A percentile compares a stretch with the other conserved stretches of the same genome.
phyloP scores from a whole-genome alignment of 2,797 vertebrate species.

The Oreonectes daqikongensis region DNA sequence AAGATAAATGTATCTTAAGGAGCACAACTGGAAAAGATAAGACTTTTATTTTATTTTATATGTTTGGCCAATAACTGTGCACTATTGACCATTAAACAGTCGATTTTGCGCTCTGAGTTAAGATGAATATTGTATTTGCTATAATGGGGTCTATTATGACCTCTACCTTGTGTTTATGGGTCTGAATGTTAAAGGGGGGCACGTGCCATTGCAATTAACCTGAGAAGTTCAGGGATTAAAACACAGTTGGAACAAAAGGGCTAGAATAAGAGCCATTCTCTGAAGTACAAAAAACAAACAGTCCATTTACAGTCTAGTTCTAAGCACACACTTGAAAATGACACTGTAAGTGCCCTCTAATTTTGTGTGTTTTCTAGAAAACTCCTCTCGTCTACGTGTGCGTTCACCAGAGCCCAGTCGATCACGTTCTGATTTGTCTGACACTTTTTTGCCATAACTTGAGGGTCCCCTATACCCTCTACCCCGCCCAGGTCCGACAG shows the following conservation, averaged over 20 bases:
- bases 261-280: neutral
- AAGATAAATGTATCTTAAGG: neutral
- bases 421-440: conserved; percentile 81
- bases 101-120: neutral
- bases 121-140: neutral
- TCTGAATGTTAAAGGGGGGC: neutral
- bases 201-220: neutral
- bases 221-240: neutral
- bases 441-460: conserved; percentile 83
- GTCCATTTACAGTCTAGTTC: conserved; percentile 25
- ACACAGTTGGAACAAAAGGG: neutral
- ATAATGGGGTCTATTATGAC: neutral
- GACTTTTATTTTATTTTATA: neutral
- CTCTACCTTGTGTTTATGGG: neutral
- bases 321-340: neutral
- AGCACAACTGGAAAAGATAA: neutral
- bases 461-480: conserved; percentile 81
- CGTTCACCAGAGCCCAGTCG: conserved; percentile 78
- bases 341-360: conserved; percentile 22
- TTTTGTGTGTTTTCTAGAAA: conserved; percentile 65
- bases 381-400: conserved; percentile 82
- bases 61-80: neutral
- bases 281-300: conserved; percentile 15
- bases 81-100: neutral
- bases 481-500: conserved; percentile 65